Evolutionary conservation across 2,888 invertebrate genomes (phyloP).

Genomic region (Choristoneura rosaceana): DNA sequence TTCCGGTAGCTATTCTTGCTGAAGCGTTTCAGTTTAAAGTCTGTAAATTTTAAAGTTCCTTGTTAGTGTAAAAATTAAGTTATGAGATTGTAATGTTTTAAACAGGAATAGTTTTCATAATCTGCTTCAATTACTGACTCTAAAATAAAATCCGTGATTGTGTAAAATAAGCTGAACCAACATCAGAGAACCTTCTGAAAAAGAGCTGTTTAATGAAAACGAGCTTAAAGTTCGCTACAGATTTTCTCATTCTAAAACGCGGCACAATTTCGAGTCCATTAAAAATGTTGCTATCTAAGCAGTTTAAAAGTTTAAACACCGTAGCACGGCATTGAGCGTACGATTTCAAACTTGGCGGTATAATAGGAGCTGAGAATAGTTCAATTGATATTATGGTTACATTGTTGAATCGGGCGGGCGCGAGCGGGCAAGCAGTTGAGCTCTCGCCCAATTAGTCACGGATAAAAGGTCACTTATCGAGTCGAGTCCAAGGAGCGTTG

Average conservation of each 20-base stretch:
- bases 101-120: not conserved
- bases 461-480: conserved; percentile 70
- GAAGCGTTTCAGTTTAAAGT: conserved; percentile 8
- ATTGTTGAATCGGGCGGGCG: conserved; percentile 56
- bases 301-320: conserved; percentile 40
- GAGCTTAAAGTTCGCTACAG: conserved; percentile 13
- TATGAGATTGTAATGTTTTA: not conserved
- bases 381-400: conserved; percentile 58
- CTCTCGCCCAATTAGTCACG: conserved; percentile 65
- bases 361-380: conserved; percentile 49
- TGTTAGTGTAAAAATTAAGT: conserved; percentile 7
- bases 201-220: not conserved
- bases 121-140: too few species aligned
- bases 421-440: conserved; percentile 46
- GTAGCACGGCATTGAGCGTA: conserved; percentile 37
- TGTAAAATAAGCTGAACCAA: not conserved
- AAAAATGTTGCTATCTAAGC: conserved; percentile 36
- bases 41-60: conserved; percentile 33
- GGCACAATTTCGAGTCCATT: conserved; percentile 34
- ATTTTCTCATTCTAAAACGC: conserved; percentile 21
- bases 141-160: not conserved
- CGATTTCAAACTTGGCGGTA: conserved; percentile 38
- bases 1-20: conserved; percentile 32
- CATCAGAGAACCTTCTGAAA: not conserved
- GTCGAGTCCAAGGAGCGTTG: conserved; percentile 49